Base-by-base conservation (phyloP, 2,888 invertebrate genomes). In the Plemyria rubiginata region DNA sequence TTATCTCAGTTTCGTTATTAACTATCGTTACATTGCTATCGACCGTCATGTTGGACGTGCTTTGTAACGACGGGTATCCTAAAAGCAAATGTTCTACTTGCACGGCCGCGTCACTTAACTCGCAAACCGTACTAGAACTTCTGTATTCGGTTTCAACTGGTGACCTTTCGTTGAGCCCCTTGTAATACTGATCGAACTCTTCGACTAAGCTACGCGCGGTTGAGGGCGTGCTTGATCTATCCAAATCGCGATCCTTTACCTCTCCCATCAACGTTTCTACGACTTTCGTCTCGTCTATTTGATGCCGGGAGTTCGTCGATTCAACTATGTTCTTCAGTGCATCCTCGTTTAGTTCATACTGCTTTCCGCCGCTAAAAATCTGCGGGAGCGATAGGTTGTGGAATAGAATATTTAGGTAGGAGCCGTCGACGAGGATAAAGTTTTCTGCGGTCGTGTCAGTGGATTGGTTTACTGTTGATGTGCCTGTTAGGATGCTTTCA, bases 261-360 rank as follows among this genome's bases (percentile, higher is more conserved):
- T 88, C 81, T 62, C 88, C 84, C 74, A 90, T 82, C 43, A 90
- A 78, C 45, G 81, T 84, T 28, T 85, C 84, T 2, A 87, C 73
- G 0, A 81, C 75, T 41, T 81, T 80, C 45, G 73, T 76, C 41
- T 81, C 81, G 53, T 74, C 81, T 6, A 70, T 74, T n/a, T 62
- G 71, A 15, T 78, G 71, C 28, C 79, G 76, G 15, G 70, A 73
- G 63, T 86, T 90, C 0, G 85, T 76, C 4, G 88, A 84, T 60
- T 81, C 77, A 1, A 92, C 82, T 49, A 92, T 88, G 65, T 85
- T 87, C 56, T 77, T 86, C 11, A 92, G 76, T 0, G 89, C 92
- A 66, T 88, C 87, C 62, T 90, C 88, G 65, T 92, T 90, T 0
- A 92, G 91, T 71, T 92, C 92, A 65, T 92, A 92, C 57, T 88